Percentiles rank a stretch among this genome's conserved stretches.
These are phyloP conservation scores for Pteria penguin DNA, from an alignment of 2,888 invertebrate genomes.

Conservation along the genomic window DNA sequence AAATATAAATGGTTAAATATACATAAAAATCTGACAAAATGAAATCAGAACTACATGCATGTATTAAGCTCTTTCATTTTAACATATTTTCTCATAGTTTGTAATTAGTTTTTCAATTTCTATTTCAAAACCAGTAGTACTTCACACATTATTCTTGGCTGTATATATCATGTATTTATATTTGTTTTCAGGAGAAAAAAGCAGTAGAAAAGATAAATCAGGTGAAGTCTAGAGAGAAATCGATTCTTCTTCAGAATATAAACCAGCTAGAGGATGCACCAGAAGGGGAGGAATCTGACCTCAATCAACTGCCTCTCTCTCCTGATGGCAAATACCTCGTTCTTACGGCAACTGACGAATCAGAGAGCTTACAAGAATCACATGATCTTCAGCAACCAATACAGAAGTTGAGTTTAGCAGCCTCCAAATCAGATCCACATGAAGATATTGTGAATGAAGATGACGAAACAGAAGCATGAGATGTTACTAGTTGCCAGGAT, in stretches of 20 bases:
- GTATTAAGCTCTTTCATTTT: too few species aligned
- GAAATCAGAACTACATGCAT: too few species aligned
- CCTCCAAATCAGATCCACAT: background rate
- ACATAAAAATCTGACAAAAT: too few species aligned
- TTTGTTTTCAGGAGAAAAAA: conserved; percentile 58
- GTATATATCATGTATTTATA: too few species aligned
- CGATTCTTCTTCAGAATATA: conserved; percentile 63
- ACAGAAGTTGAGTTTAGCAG: background rate
- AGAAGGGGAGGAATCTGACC: conserved; percentile 48
- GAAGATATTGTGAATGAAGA: background rate
- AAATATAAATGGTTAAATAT: too few species aligned
- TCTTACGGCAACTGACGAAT: conserved; percentile 62
- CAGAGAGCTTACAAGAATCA: conserved; percentile 38
- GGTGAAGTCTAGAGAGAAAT: conserved; percentile 59
- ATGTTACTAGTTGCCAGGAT: too few species aligned
- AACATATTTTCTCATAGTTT: too few species aligned
- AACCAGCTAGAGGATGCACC: conserved; percentile 62
- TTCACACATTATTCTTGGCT: too few species aligned
- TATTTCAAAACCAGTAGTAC: too few species aligned
- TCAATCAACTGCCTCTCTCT: conserved; percentile 60
- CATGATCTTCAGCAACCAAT: conserved; percentile 26
- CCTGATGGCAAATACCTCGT: conserved; percentile 72
- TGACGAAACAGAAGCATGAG: background rate
- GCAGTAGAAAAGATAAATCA: conserved; percentile 55
- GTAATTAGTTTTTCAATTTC: too few species aligned